Evolutionary conservation across 2,888 invertebrate genomes (phyloP), one percentile per base, ranked within the genome.

Genomic region (Zaprionus obscuricornis): DNA sequence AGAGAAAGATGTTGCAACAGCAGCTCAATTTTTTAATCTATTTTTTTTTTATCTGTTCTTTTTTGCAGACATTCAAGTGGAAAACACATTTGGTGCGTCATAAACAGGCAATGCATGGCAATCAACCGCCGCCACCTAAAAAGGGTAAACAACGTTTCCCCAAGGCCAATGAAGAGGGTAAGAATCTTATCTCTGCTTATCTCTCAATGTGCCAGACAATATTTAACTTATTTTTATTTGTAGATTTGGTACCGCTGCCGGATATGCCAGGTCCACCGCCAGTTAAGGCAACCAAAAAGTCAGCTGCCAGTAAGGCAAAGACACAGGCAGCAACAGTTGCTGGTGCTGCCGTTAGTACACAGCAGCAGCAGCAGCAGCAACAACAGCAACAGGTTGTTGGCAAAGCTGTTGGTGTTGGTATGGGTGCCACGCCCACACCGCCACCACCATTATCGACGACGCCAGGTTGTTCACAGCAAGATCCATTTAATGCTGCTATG

Each of bases 31-130:
- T 2, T 33, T 7, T 8, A 22, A 1, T 1, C 6, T 1, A 11
- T 24, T 31, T 6, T 6, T 1, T 16, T 10, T 14, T 13, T 40
- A 2, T 18, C 13, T 26, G 5, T 11, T 42, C 26, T 18, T 11
- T 0, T 10, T 46, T 40, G 0, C 22, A 90, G 89, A 89, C 89
- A 7, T 90, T 90, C 52, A 90, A 90, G 57, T 89, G 89, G 89
- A 90, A 90, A 70, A 90, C 90, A 3, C 90, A 90, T 82, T 81
- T 90, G 59, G 89, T 89, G 45, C 89, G 90, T 22, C 90, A 90
- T 72, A 90, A 90, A 73, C 89, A 90, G 68, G 85, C 88, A 0
- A 87, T 88, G 42, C 90, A 90, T 58, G 89, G 88, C 10, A 89
- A 89, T 66, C 87, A 88, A 62, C 88, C 89, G 40, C 87, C 88